Conservation (phyloP, 2,113 vertebrate genomes). For the Scortum barcoo region DNA sequence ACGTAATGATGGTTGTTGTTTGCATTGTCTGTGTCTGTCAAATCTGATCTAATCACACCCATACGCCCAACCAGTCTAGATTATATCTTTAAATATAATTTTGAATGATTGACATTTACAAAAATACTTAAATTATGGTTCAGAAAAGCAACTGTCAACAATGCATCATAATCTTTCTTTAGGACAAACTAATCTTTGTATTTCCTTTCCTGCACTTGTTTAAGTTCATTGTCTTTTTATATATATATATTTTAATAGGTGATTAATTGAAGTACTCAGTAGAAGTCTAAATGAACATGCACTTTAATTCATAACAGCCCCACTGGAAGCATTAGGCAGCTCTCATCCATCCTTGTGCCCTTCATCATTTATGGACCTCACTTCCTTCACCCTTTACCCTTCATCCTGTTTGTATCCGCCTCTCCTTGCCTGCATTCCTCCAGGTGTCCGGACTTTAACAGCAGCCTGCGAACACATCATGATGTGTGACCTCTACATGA, state of each 20-base stretch:
- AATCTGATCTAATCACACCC: no score
- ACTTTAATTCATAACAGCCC: neutral
- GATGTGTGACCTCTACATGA: slow-evolving; percentile 31
- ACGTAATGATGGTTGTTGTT: no score
- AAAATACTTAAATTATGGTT: no score
- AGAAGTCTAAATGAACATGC: neutral
- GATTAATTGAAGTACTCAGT: neutral
- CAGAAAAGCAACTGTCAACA: no score
- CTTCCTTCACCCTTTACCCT: neutral
- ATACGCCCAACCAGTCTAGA: no score
- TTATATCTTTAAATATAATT: no score
- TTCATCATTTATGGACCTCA: slow-evolving; percentile 5
- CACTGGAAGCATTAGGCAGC: neutral
- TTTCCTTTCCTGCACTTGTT: no score
- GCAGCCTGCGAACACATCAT: slow-evolving; percentile 35
- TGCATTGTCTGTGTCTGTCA: no score
- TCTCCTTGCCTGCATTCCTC: neutral
- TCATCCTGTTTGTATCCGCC: neutral
- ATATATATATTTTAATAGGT: neutral
- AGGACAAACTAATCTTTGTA: no score
- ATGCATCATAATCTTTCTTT: no score
- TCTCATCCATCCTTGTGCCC: neutral
- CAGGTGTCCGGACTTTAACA: slow-evolving; percentile 23
- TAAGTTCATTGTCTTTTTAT: no score
- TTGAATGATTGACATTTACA: no score